Base-by-base conservation (phyloP, 1,140 invertebrate genomes). In the Papilio xuthus region DNA sequence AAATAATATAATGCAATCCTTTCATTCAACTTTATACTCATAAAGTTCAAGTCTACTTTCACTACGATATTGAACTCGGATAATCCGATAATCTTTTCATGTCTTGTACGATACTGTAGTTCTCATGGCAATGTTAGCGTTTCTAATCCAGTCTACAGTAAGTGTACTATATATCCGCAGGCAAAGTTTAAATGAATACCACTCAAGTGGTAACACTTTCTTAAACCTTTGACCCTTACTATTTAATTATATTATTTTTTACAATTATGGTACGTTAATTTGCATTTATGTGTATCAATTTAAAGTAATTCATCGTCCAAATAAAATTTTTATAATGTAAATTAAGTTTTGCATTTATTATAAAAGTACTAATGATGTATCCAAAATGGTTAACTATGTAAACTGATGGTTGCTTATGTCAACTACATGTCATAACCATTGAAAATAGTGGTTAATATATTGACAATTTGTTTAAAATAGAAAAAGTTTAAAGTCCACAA, bases 1-100 rank as follows among this genome's bases (percentile, higher is more conserved):
- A n/a, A n/a, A 53, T n/a, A 8, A 28, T 26, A 26, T 60, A 60
- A 15, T 53, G 7, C 18, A 53, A 53, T 4, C 7, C 10, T 47
- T 47, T 47, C 50, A 53, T 28, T 60, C 56, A 26, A 28, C 23
- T 12, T 60, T 60, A 60, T 12, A 3, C 12, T 60, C n/a, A 20
- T 53, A 20, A 53, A 53, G 18, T 53, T 53, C 50, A n/a, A 60
- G 20, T 60, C 23, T 60, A 60, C 56, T 60, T 60, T 60, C 56
- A 13, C 56, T 26, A 60, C 12, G 26, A n/a, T n/a, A n/a, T n/a
- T n/a, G n/a, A 60, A 12, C 56, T 28, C n/a, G n/a, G n/a, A 26
- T 26, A 4, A 23, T 10, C 56, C 10, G 12, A 60, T 60, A 26
- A 60, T 60, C 9, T 9, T 26, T 26, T 26, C 56, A 13, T 60